phyloP scores from a whole-genome alignment of 2,888 invertebrate species.

The Polia nebulosa region DNA sequence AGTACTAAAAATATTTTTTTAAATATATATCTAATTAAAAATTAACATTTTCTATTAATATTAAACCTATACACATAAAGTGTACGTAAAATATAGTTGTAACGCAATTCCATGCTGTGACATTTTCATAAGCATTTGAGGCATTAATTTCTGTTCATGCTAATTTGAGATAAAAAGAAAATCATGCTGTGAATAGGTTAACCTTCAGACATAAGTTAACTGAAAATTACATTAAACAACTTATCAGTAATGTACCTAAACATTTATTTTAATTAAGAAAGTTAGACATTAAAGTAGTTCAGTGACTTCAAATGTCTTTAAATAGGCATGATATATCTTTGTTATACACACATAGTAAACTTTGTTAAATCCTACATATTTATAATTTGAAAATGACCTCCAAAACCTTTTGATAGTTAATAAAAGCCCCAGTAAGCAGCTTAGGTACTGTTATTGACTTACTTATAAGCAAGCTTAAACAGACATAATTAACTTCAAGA shows the following conservation, averaged over 20 bases:
- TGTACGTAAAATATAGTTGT: constrained; percentile 27
- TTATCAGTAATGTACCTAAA: constrained; percentile 1
- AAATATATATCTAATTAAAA: too few species aligned
- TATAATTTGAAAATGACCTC: background rate
- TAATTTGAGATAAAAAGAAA: constrained; percentile 24
- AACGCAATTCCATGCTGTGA: constrained; percentile 16
- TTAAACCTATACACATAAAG: background rate
- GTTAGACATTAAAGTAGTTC: background rate
- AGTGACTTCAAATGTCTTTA: background rate
- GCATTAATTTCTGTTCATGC: constrained; percentile 16
- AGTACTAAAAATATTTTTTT: background rate
- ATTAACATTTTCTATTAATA: constrained; percentile 14
- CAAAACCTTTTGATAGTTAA: too few species aligned
- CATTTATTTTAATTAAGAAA: background rate
- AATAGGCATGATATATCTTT: background rate
- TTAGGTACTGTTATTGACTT: too few species aligned
- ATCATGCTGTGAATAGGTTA: constrained; percentile 40
- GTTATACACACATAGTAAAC: too few species aligned
- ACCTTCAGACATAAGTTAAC: constrained; percentile 15
- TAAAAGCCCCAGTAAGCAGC: too few species aligned
- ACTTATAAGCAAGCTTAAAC: background rate
- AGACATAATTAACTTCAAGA: background rate
- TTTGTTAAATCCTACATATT: background rate
- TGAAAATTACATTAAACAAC: constrained; percentile 10
- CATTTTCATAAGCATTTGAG: constrained; percentile 25